Evolutionary conservation across 2,113 vertebrate genomes (phyloP), one percentile per base, ranked within the genome.

Genomic region (Ceratotherium simum): DNA sequence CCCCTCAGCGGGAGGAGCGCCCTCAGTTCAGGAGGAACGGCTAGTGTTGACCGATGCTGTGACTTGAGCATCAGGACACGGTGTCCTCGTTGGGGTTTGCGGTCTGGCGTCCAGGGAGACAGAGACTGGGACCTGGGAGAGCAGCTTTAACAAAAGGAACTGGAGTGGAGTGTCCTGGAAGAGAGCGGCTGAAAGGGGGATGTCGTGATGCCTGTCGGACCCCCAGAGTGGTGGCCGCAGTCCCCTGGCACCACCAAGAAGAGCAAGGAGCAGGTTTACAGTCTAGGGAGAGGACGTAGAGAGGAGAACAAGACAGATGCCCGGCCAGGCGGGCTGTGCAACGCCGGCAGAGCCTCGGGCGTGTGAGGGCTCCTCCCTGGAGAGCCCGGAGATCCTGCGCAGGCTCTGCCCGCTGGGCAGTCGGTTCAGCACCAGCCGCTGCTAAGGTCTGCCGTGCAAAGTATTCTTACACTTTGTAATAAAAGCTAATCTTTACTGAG

Each of bases 51-150:
- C 33, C 6, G 64, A 65, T 46, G 89, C n/a, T n/a, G 10, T 42
- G 91, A 72, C 36, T 69, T 25, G 20, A 27, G 56, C 46, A 20
- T 62, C 7, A 1, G 76, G 27, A 75, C 91, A 75, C 42, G 58
- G 10, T 60, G 67, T 29, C 54, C 76, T 93, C 72, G 67, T 46
- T 17, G 29, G 84, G 70, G n/a, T 56, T 78, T 94, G 42, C n/a
- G 20, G 60, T 20, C 80, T 8, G 11, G 17, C 78, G 36, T 97
- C 86, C 48, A 67, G 75, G 79, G 39, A 95, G 85, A 82, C 58
- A 60, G 80, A 56, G 76, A 85, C 84, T 72, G 60, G 39, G 78
- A 42, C 80, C 93, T 89, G 62, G 31, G 91, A 64, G 97, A 94
- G 36, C 20, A 39, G 39, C 67, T 95, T 88, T 95, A 72, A 89